A percentile compares a stretch with the other conserved stretches of the same genome.
Conservation (phyloP, 2,797 vertebrate species). For the Pseudochirops cupreus region DNA sequence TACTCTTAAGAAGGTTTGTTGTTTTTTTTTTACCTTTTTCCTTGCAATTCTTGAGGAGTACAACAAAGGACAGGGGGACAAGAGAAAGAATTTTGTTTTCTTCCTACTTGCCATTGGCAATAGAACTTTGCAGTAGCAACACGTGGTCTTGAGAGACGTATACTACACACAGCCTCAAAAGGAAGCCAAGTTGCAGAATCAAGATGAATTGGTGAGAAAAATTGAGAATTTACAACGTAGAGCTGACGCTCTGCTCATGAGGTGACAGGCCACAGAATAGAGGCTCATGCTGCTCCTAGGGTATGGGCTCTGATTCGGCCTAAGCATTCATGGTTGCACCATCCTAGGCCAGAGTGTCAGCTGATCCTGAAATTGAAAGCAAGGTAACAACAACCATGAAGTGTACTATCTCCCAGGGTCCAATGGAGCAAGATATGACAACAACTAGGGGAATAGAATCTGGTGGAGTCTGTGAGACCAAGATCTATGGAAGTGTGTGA, state of each 20-base stretch:
- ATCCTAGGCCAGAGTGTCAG: neutral
- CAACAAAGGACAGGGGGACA: rapidly evolving
- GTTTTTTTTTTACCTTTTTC: neutral
- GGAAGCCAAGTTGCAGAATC: neutral
- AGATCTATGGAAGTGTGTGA: neutral
- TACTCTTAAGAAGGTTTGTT: neutral
- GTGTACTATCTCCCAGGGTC: neutral
- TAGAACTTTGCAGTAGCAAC: neutral
- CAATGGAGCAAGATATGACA: neutral
- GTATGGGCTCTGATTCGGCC: neutral
- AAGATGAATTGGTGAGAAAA: neutral
- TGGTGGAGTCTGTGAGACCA: neutral
- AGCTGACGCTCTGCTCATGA: neutral
- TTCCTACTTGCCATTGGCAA: neutral
- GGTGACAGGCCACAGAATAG: neutral
- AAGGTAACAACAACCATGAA: neutral
- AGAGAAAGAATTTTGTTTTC: neutral
- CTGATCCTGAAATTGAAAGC: neutral
- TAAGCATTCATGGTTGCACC: neutral
- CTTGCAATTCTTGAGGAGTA: neutral
- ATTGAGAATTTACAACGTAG: neutral
- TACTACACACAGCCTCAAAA: neutral
- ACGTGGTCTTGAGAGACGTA: neutral
- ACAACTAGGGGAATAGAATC: neutral
- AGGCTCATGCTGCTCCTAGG: neutral